phyloP scores from a whole-genome alignment of 2,888 invertebrate species.

The Lasioglossum calceatum region DNA sequence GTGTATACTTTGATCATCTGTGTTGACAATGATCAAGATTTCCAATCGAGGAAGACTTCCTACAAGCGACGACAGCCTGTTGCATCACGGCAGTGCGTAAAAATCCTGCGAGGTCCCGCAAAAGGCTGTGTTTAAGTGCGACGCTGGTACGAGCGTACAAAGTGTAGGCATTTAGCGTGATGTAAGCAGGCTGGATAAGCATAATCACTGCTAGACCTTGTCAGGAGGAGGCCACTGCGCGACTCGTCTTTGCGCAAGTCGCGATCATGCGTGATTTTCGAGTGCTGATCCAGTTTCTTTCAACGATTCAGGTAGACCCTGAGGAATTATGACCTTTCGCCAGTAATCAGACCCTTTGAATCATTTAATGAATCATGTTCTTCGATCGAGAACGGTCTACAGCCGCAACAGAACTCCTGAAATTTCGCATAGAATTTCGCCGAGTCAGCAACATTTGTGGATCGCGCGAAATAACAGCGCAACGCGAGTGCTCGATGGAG shows the following conservation, averaged over 20 bases:
- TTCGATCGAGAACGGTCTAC: background rate
- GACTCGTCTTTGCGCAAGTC: conserved; percentile 64
- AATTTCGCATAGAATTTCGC: background rate
- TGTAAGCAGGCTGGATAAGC: conserved; percentile 59
- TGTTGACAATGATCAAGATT: background rate
- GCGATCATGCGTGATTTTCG: conserved; percentile 36
- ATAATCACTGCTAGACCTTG: conserved; percentile 63
- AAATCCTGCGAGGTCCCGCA: background rate
- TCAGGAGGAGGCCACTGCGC: conserved; percentile 56
- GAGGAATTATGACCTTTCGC: too few relatives aligned
- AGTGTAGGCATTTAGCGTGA: conserved; percentile 53
- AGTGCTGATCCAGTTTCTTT: too few relatives aligned
- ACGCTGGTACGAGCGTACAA: conserved; percentile 28
- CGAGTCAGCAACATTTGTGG: background rate
- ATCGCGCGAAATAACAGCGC: background rate
- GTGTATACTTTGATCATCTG: too few relatives aligned
- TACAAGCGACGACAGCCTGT: background rate
- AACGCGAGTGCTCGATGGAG: background rate
- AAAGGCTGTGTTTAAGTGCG: background rate
- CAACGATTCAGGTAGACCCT: too few relatives aligned
- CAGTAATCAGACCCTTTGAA: too few relatives aligned
- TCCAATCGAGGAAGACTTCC: background rate
- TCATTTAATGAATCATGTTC: background rate
- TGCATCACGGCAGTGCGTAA: background rate
- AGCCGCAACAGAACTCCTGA: background rate